A percentile compares a stretch with the other conserved stretches of the same genome.
Evolutionary conservation across 1,140 invertebrate species (phyloP).

Genomic region (Leucophenga varia): DNA sequence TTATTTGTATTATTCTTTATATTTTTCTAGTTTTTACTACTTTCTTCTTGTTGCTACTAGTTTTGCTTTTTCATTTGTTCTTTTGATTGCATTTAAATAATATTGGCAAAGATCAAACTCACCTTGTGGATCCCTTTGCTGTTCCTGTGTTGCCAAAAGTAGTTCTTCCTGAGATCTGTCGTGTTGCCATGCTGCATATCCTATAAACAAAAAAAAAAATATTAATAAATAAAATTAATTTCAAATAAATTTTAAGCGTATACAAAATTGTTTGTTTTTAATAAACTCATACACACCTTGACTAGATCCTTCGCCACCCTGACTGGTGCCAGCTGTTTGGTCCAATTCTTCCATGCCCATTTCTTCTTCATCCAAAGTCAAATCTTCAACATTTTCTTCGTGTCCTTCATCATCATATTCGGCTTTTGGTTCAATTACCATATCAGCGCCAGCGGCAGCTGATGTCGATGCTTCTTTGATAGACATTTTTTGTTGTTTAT

Average conservation of each 20-base stretch:
- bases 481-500: slow-evolving; percentile 19
- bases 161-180: slow-evolving; percentile 72
- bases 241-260: background rate
- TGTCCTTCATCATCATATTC: slow-evolving; percentile 72
- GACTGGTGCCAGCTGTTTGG: slow-evolving; percentile 61
- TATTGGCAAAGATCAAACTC: slow-evolving; percentile 57
- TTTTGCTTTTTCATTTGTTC: slow-evolving; percentile 52
- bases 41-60: background rate
- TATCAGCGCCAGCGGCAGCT: slow-evolving; percentile 43
- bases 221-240: background rate
- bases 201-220: slow-evolving; percentile 37
- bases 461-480: too few species aligned
- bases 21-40: too few species aligned
- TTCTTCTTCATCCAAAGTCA: slow-evolving; percentile 77
- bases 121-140: slow-evolving; percentile 77
- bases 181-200: slow-evolving; percentile 68
- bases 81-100: slow-evolving; percentile 29
- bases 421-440: slow-evolving; percentile 73
- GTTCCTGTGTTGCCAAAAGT: slow-evolving; percentile 71
- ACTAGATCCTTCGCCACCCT: slow-evolving; percentile 63
- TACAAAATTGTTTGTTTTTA: background rate
- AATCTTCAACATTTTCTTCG: slow-evolving; percentile 78
- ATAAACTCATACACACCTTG: slow-evolving; percentile 55
- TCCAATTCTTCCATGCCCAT: slow-evolving; percentile 59
- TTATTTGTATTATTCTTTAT: too few species aligned